Conservation (phyloP, 2,113 vertebrate species). For the Corvus hawaiiensis region DNA sequence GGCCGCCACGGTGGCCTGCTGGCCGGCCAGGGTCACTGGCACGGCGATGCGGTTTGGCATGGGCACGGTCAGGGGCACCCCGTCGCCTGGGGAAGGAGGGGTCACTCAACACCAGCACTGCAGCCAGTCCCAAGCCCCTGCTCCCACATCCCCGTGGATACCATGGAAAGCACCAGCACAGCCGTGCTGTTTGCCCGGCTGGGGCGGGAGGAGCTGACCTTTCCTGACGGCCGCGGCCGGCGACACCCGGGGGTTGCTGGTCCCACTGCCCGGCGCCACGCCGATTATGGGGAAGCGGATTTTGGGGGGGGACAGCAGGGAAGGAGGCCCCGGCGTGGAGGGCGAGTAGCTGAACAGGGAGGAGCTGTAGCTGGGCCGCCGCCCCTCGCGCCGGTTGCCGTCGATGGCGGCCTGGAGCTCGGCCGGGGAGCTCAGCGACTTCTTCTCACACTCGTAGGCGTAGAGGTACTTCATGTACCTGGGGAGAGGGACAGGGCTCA, state of each 20-base stretch:
- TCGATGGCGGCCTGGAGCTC: conserved; percentile 96
- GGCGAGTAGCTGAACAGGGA: conserved; percentile 86
- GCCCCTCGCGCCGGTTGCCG: conserved; percentile 91
- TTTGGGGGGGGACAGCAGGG: conserved; percentile 78
- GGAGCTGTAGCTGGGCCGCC: conserved; percentile 91
- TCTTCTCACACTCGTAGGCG: conserved; percentile 95
- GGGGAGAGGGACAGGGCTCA: not conserved
- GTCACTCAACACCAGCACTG: not conserved
- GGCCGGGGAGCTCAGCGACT: conserved; percentile 90
- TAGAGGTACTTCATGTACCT: conserved; percentile 97
- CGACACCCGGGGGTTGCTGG: conserved; percentile 74
- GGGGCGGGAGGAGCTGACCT: conserved; percentile 21
- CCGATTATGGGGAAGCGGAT: conserved; percentile 82
- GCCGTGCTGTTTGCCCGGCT: too few species aligned
- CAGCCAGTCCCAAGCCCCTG: too few species aligned
- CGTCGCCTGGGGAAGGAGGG: conserved; percentile 49
- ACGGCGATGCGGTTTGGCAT: conserved; percentile 80
- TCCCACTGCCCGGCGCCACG: conserved; percentile 61
- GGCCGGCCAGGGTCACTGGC: conserved; percentile 77
- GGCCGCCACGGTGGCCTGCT: conserved; percentile 73
- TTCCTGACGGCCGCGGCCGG: conserved; percentile 81
- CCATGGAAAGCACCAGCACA: not conserved
- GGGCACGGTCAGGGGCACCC: conserved; percentile 68
- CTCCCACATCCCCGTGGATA: not conserved
- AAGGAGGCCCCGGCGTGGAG: conserved; percentile 33